Base-by-base conservation (phyloP, 2,888 invertebrate species). In the Epinotia brunnichana region DNA sequence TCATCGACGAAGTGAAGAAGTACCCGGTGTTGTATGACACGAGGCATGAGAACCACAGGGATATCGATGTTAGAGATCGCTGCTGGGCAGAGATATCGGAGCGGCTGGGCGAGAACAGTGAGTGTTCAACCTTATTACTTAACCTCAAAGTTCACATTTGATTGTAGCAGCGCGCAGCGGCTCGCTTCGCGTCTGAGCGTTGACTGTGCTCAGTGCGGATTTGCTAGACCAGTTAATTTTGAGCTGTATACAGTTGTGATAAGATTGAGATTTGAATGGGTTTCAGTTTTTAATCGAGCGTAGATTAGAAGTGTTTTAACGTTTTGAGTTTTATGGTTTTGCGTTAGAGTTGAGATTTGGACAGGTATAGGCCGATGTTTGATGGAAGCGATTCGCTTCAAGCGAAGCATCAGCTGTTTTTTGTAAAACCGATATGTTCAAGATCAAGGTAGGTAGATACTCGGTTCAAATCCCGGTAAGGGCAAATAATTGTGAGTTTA, bases 21-120 rank as follows among this genome's bases (percentile, higher is more conserved):
- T 89, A 86, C 74, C 92, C 92, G 1, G 90, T 91, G 76, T 76
- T 93, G 74, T 93, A 92, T 82, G 90, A 93, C 84, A 92, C 92
- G 62, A 79, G 86, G 53, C 89, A 92, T 77, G 92, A 92, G 78
- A 85, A 88, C 77, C 92, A 93, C 74, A 82, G 90, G 24, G 92
- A 92, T 77, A 88, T 89, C 74, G 91, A 91, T 76, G 87, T 87
- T 57, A 78, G 92, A 13, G 93, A 92, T 81, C 87, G 88, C 75
- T 91, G 92, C 83, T 93, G 93, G 93, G 81, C 82, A 39, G 90
- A 92, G 78, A 92, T 93, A 77, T 87, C 92, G 35, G 87, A 86
- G 71, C 84, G 86, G 17, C 84, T 92, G 67, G 90, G 88, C 48
- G 89, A 88, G 24, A 90, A 89, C 81, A 87, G 91, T 91, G 75